Percentiles rank a stretch among this genome's conserved stretches.
Evolutionary conservation across 2,113 vertebrate genomes (phyloP).

Genomic region (Entosphenus tridentatus): DNA sequence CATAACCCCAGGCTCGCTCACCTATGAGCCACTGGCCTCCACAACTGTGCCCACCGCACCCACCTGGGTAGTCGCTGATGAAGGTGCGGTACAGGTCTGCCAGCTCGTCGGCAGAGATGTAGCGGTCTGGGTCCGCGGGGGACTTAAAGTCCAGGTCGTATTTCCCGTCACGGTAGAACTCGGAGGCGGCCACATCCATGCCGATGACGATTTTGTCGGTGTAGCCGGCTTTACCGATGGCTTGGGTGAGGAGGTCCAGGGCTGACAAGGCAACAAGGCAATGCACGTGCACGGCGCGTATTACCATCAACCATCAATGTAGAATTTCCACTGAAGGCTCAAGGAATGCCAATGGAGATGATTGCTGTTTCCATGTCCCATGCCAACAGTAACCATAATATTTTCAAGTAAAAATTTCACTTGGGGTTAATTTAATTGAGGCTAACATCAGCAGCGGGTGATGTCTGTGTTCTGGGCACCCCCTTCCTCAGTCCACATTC

Average conservation of each 20-base stretch:
- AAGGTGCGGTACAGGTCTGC: slow-evolving; percentile 69
- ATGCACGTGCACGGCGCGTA: neutral
- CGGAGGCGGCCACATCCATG: slow-evolving; percentile 91
- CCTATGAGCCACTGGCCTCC: too few species aligned
- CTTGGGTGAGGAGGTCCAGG: slow-evolving; percentile 64
- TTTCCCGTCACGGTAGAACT: slow-evolving; percentile 68
- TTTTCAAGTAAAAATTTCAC: too few species aligned
- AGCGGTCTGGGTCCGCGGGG: slow-evolving; percentile 54
- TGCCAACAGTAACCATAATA: too few species aligned
- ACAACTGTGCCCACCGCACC: slow-evolving; percentile 2
- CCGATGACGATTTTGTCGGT: slow-evolving; percentile 76
- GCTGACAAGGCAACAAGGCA: slow-evolving; percentile 20
- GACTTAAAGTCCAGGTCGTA: slow-evolving; percentile 98
- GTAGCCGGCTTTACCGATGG: slow-evolving; percentile 72
- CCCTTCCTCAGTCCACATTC: too few species aligned
- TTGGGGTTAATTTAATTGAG: too few species aligned
- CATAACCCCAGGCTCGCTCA: too few species aligned
- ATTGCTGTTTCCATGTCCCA: too few species aligned
- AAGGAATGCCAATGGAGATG: too few species aligned
- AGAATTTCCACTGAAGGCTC: too few species aligned
- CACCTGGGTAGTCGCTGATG: slow-evolving; percentile 62
- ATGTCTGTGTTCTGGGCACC: too few species aligned
- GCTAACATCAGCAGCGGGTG: too few species aligned
- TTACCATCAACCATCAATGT: too few species aligned
- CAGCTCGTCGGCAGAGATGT: slow-evolving; percentile 58